Base-by-base conservation (phyloP, 2,113 vertebrate species). In the Capreolus pygargus region DNA sequence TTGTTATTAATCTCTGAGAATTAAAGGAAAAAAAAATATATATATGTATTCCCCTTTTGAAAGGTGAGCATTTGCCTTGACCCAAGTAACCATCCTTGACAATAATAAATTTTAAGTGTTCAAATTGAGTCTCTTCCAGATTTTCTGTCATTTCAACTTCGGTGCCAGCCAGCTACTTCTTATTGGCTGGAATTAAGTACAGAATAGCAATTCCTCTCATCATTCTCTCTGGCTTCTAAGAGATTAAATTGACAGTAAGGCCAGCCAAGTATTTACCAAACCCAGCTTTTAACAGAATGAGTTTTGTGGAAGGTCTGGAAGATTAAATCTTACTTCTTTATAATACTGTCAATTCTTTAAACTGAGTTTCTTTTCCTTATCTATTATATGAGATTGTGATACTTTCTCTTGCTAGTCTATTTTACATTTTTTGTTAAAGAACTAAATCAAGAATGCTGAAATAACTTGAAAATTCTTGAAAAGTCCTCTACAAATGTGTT, bases 221-320 rank as follows among this genome's bases (percentile, higher is more conserved):
- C 45, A 36, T 94, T 93, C 23, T 74, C 23, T 64, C 16, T 81
- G 70, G 47, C 27, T 83, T 78, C 64, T 86, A 70, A 87, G n/a
- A 95, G 36, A 94, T 93, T 97, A 86, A 97, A 93, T 36, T 89
- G 60, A 60, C 54, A 82, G 15, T 78, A 76, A 89, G 17, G 21
- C 8, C 43, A 82, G 54, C 93, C 87, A 94, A 58, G 54, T 74
- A 88, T 88, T 95, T 97, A 85, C 81, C 33, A 93, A 70, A 61
- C 23, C 25, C 14, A 39, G 91, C 36, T 95, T 97, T 87, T 96
- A 96, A 70, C 36, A 93, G 83, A 97, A 90, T 95, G 33, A 92
- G 15, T 85, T 97, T 85, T 94, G 27, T 91, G 27, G 79, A 54
- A 83, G 55, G 28, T 79, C 43, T 86, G 36, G 43, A 90, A 92